Evolutionary conservation across 1,140 invertebrate genomes (phyloP).

Genomic region (Vollenhovia emeryi): DNA sequence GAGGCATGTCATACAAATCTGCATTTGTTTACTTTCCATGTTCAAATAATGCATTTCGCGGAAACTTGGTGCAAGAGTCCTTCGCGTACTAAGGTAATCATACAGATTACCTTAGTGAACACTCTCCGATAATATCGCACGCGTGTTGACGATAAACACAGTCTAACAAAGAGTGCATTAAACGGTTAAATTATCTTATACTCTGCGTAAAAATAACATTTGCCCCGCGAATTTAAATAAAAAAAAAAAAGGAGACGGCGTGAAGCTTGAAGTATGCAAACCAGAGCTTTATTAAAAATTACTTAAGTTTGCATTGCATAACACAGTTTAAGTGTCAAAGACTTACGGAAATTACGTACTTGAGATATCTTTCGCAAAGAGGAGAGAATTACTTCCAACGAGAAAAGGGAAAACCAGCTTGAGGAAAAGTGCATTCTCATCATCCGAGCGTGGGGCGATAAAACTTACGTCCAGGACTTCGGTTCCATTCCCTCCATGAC

Average conservation of each 20-base stretch:
- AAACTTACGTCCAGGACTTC: slow-evolving; percentile 66
- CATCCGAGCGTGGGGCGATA: slow-evolving; percentile 47
- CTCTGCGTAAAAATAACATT: not conserved
- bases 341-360: slow-evolving; percentile 25
- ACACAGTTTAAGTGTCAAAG: slow-evolving; percentile 26
- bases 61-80: slow-evolving; percentile 9
- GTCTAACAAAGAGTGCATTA: slow-evolving; percentile 9
- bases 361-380: slow-evolving; percentile 29
- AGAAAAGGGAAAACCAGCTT: slow-evolving; percentile 40
- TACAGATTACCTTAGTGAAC: slow-evolving; percentile 2
- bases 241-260: not conserved
- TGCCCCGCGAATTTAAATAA: not conserved
- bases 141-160: slow-evolving; percentile 1
- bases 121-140: not conserved
- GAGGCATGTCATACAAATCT: slow-evolving; percentile 5
- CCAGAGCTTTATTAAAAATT: slow-evolving; percentile 29
- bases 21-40: slow-evolving; percentile 28
- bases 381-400: slow-evolving; percentile 6
- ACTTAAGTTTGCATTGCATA: slow-evolving; percentile 20
- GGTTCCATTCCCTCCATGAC: slow-evolving; percentile 66
- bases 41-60: not conserved
- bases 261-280: not conserved
- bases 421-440: slow-evolving; percentile 30
- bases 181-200: not conserved
- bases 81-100: not conserved